These are phyloP conservation scores for Triops cancriformis DNA, from an alignment of 1,140 invertebrate genomes.

Conservation along the genomic window DNA sequence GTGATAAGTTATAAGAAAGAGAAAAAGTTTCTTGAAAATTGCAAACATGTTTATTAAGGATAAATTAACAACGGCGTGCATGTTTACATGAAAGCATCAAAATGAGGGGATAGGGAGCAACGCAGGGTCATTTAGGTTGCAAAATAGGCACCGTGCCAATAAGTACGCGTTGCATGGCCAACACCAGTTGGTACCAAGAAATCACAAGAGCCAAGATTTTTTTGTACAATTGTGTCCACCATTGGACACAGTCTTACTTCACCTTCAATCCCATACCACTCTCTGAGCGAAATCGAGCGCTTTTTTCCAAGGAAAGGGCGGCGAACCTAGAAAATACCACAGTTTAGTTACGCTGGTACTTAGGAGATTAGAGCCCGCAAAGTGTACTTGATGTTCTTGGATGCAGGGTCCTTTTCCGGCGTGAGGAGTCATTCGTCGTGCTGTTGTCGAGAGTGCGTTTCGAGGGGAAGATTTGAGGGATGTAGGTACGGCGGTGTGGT, in stretches of 20 bases:
- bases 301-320: not conserved
- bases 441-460: not conserved
- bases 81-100: conserved; percentile 19
- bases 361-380: not conserved
- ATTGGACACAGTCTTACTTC: not conserved
- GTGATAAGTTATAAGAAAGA: conserved; percentile 25
- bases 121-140: not conserved
- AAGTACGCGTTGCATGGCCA: not conserved
- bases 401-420: not conserved
- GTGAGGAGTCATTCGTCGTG: not conserved
- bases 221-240: not conserved
- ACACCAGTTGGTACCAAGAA: not conserved
- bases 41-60: conserved; percentile 23
- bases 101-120: conserved; percentile 2
- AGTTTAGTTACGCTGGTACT: not conserved
- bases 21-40: conserved; percentile 29
- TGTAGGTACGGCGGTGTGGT: not conserved
- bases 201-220: not conserved
- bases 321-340: not conserved
- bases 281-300: not conserved
- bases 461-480: not conserved
- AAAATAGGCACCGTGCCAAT: not conserved
- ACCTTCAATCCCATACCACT: not conserved
- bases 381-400: not conserved
- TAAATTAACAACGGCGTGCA: conserved; percentile 18